Conservation (phyloP, 2,113 vertebrate genomes). For the Odocoileus virginianus region DNA sequence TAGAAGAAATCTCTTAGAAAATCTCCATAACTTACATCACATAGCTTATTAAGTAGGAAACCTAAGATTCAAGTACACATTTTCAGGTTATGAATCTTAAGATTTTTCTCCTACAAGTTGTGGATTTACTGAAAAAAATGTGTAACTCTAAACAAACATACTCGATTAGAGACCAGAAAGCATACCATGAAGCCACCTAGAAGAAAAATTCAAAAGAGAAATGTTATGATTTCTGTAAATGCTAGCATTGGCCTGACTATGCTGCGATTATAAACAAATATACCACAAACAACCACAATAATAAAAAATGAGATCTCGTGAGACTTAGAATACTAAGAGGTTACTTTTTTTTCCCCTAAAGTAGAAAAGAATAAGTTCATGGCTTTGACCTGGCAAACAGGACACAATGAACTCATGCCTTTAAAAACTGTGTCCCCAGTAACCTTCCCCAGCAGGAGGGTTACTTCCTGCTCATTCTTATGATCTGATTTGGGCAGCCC, state of each 20-base stretch:
- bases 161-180: neutral
- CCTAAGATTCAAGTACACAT: neutral
- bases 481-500: neutral
- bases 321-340: neutral
- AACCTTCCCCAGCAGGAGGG: neutral
- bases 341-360: neutral
- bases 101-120: neutral
- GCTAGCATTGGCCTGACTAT: neutral
- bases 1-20: slow-evolving; percentile 10
- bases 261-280: neutral
- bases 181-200: neutral
- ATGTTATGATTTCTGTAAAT: neutral
- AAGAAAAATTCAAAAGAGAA: neutral
- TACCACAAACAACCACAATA: neutral
- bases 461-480: neutral
- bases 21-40: neutral
- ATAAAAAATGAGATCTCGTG: neutral
- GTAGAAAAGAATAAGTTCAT: neutral
- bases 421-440: neutral
- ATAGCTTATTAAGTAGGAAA: neutral
- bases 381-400: neutral
- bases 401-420: neutral
- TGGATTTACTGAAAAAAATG: neutral
- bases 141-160: neutral
- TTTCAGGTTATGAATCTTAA: neutral